Conservation (phyloP, 1,140 invertebrate species). For the Drosophila leontia region DNA sequence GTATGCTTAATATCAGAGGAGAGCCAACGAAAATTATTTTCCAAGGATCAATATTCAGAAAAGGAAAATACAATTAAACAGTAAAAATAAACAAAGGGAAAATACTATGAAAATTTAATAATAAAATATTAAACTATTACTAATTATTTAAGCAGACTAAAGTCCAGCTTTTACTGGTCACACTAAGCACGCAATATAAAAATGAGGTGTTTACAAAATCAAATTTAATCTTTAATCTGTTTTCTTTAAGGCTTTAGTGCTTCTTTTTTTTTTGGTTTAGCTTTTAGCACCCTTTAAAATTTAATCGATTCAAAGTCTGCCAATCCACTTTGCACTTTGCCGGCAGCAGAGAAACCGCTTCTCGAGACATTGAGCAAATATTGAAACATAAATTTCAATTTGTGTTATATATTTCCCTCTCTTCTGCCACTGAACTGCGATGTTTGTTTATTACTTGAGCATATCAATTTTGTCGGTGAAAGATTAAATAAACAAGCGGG, state of each 20-base stretch:
- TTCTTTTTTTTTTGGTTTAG: background rate
- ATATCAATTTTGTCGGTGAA: slow-evolving; percentile 47
- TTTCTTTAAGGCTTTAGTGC: background rate
- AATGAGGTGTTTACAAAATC: background rate
- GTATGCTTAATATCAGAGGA: slow-evolving; percentile 47
- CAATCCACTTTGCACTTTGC: slow-evolving; percentile 21
- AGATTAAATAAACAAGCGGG: slow-evolving; percentile 46
- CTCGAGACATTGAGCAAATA: slow-evolving; percentile 43
- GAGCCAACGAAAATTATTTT: slow-evolving; percentile 12
- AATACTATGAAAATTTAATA: background rate
- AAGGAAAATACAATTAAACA: slow-evolving; percentile 1
- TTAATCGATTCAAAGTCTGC: slow-evolving; percentile 16
- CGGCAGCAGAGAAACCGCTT: slow-evolving; percentile 1
- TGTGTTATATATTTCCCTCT: slow-evolving; percentile 13
- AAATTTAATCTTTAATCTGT: background rate
- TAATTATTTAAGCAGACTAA: background rate
- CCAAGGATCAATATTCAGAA: slow-evolving; percentile 1
- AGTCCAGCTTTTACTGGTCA: too few relatives aligned
- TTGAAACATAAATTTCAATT: slow-evolving; percentile 46
- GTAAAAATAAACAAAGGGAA: background rate
- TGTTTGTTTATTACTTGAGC: slow-evolving; percentile 49
- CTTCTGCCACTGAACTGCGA: slow-evolving; percentile 1
- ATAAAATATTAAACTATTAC: background rate
- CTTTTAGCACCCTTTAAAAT: slow-evolving; percentile 28
- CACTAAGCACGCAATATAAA: too few relatives aligned